These are phyloP conservation scores for Ephestia elutella DNA, from an alignment of 1,140 invertebrate genomes.

Conservation along the genomic window DNA sequence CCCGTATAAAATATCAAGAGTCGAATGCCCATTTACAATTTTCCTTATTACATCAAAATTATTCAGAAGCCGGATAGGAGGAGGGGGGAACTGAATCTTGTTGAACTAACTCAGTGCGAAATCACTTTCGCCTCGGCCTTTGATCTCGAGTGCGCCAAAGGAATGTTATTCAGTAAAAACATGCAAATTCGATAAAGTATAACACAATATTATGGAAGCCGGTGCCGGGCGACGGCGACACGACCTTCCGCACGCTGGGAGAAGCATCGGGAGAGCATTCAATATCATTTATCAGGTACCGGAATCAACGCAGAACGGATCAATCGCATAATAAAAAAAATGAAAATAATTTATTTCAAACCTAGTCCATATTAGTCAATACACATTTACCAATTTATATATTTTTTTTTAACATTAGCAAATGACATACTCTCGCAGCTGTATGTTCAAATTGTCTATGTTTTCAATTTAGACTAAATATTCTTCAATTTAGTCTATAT, in stretches of 20 bases:
- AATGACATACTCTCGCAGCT: too few species aligned
- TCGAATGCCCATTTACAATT: slow-evolving; percentile 68
- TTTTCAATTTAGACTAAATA: too few species aligned
- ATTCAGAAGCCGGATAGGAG: slow-evolving; percentile 58
- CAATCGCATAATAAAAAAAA: too few species aligned
- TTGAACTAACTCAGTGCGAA: slow-evolving; percentile 72
- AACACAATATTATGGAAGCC: slow-evolving; percentile 69
- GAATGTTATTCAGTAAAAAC: slow-evolving; percentile 74
- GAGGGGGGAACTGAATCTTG: slow-evolving; percentile 65
- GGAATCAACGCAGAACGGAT: slow-evolving; percentile 10
- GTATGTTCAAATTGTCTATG: too few species aligned
- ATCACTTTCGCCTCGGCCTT: slow-evolving; percentile 70
- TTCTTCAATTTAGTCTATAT: too few species aligned
- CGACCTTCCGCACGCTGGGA: slow-evolving; percentile 20
- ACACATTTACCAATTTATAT: too few species aligned
- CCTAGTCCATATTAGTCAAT: too few species aligned
- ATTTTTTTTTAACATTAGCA: too few species aligned
- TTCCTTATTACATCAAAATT: slow-evolving; percentile 72
- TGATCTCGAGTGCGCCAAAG: slow-evolving; percentile 70
- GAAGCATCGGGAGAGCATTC: slow-evolving; percentile 34
- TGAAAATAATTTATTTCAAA: too few species aligned
- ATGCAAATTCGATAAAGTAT: slow-evolving; percentile 74
- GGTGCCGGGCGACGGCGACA: slow-evolving; percentile 39
- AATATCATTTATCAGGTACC: slow-evolving; percentile 45
- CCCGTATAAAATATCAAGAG: slow-evolving; percentile 50